Evolutionary conservation across 2,888 invertebrate genomes (phyloP).

Genomic region (Gortyna flavago): DNA sequence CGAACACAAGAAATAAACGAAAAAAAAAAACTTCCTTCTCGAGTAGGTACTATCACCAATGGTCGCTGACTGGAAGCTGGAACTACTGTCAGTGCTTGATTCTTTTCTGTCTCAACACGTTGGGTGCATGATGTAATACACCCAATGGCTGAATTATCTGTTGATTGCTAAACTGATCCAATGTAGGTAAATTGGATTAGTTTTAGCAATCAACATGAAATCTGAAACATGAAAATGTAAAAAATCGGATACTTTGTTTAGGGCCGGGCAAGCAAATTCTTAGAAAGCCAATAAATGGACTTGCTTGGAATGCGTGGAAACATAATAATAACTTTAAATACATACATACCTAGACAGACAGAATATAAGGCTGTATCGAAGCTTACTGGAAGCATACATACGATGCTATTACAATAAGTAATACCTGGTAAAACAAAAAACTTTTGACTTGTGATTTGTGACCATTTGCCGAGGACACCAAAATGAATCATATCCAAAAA

Average conservation of each 20-base stretch:
- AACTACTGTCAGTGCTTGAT: not conserved
- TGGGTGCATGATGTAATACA: not conserved
- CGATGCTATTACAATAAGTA: not conserved
- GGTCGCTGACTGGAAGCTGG: not conserved
- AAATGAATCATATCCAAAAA: constrained; percentile 43
- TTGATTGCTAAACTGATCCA: not conserved
- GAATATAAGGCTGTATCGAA: not conserved
- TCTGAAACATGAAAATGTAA: not conserved
- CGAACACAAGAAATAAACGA: not conserved
- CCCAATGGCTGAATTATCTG: not conserved
- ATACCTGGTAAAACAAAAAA: not conserved
- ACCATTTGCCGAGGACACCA: constrained; percentile 27
- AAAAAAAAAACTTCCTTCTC: not conserved
- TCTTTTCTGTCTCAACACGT: not conserved
- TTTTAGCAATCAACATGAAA: not conserved
- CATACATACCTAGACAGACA: not conserved
- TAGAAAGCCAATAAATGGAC: not conserved
- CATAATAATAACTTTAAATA: not conserved
- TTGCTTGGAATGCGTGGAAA: not conserved
- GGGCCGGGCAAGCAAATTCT: not conserved
- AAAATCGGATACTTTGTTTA: not conserved
- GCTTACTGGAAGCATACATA: not conserved
- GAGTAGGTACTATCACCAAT: not conserved
- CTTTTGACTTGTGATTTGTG: too few species aligned
- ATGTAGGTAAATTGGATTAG: not conserved